Evolutionary conservation across 1,140 invertebrate species (phyloP).

Genomic region (Bicyclus anynana): DNA sequence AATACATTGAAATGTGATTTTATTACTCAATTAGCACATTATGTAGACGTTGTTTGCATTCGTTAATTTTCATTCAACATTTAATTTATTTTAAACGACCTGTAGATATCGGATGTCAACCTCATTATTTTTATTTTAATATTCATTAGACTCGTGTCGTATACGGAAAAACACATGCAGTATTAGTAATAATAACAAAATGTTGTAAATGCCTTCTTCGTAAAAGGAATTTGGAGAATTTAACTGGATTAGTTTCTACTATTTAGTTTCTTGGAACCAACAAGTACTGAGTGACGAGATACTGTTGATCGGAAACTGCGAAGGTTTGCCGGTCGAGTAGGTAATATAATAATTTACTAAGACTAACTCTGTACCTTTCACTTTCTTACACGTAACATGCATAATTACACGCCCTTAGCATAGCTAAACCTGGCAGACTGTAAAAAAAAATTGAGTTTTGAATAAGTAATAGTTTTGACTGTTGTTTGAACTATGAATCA

Average conservation of each 20-base stretch:
- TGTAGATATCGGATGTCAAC: not conserved
- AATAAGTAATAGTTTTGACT: too few species aligned
- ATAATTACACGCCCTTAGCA: constrained; percentile 33
- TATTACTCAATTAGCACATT: too few species aligned
- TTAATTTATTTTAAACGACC: not conserved
- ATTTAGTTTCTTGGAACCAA: constrained; percentile 22
- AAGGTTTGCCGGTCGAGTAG: constrained; percentile 31
- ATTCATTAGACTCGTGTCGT: not conserved
- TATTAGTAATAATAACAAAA: not conserved
- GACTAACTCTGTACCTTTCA: constrained; percentile 33
- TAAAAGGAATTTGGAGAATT: constrained; percentile 14
- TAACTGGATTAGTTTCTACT: constrained; percentile 14
- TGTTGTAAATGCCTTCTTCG: not conserved
- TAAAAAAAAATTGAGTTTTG: too few species aligned
- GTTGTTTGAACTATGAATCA: too few species aligned
- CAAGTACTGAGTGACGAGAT: constrained; percentile 15
- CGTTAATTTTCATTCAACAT: not conserved
- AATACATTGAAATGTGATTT: too few species aligned
- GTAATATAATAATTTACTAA: constrained; percentile 34
- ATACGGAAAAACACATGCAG: not conserved
- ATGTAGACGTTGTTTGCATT: too few species aligned
- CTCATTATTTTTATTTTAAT: not conserved
- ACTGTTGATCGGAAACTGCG: constrained; percentile 26
- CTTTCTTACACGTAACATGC: constrained; percentile 34
- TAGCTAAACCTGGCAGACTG: not conserved